Conservation (phyloP, 2,888 invertebrate genomes). For the Meliscaeva auricollis region DNA sequence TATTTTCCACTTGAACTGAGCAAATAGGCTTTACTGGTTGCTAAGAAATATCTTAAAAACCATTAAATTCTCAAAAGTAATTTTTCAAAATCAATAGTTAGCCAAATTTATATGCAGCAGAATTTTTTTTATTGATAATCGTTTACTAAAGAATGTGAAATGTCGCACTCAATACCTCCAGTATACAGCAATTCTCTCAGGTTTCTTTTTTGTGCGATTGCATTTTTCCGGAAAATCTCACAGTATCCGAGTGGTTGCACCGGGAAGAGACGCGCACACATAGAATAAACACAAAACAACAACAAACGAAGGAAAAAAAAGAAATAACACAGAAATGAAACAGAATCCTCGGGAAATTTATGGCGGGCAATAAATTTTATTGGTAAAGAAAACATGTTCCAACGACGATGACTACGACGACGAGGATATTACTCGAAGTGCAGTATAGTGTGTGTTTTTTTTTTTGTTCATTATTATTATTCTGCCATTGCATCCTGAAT, state of each 20-base stretch:
- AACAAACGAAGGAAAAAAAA: background rate
- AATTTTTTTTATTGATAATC: slow-evolving; percentile 51
- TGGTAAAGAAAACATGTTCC: slow-evolving; percentile 74
- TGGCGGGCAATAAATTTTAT: slow-evolving; percentile 73
- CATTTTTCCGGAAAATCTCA: slow-evolving; percentile 71
- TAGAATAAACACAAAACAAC: background rate
- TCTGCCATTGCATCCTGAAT: slow-evolving; percentile 48
- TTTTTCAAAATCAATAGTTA: no score
- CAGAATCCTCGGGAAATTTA: slow-evolving; percentile 63
- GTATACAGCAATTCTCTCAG: background rate
- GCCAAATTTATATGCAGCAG: slow-evolving; percentile 26
- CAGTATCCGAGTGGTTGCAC: slow-evolving; percentile 68
- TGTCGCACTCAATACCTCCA: slow-evolving; percentile 46
- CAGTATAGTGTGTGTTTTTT: slow-evolving; percentile 45
- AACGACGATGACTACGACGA: slow-evolving; percentile 68
- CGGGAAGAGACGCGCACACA: slow-evolving; percentile 55
- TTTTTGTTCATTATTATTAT: slow-evolving; percentile 30
- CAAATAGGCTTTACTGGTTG: no score
- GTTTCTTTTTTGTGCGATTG: slow-evolving; percentile 53
- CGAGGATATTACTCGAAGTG: slow-evolving; percentile 72
- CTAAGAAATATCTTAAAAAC: no score
- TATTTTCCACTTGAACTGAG: no score
- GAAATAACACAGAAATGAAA: slow-evolving; percentile 28
- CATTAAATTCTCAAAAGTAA: no score
- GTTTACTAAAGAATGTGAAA: slow-evolving; percentile 39